phyloP scores from a whole-genome alignment of 2,888 invertebrate species.

The Polydrusus cervinus region DNA sequence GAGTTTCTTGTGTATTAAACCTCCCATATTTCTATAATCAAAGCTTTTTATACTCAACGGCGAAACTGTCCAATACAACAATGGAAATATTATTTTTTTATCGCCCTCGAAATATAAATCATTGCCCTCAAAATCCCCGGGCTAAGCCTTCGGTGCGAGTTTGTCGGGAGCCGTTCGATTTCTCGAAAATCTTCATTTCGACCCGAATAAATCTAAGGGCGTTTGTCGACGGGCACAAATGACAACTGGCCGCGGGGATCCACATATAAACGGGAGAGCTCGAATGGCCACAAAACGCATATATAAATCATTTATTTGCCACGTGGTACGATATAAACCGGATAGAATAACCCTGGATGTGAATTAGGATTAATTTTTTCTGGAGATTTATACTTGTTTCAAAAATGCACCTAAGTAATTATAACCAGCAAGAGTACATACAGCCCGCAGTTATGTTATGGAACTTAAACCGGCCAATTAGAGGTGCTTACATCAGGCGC shows the following conservation, averaged over 20 bases:
- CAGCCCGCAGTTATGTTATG: too few species aligned
- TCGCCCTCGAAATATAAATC: conserved; percentile 43
- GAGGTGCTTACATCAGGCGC: too few species aligned
- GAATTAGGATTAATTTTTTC: conserved; percentile 19
- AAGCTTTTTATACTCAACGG: not conserved
- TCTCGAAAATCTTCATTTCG: conserved; percentile 28
- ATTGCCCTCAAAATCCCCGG: conserved; percentile 28
- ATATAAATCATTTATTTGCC: conserved; percentile 50
- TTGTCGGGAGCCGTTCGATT: conserved; percentile 22
- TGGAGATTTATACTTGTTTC: too few species aligned
- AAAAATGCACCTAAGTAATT: too few species aligned
- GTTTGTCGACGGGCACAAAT: conserved; percentile 43
- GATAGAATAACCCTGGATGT: conserved; percentile 30
- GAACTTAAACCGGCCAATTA: too few species aligned
- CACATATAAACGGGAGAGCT: conserved; percentile 26
- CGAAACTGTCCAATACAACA: not conserved
- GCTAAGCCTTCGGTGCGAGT: conserved; percentile 40
- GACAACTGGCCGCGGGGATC: conserved; percentile 48
- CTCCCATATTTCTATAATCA: not conserved
- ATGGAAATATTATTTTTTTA: conserved; percentile 37
- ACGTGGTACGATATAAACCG: conserved; percentile 13
- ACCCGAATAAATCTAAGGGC: conserved; percentile 48
- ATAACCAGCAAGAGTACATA: too few species aligned
- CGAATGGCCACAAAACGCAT: conserved; percentile 36
- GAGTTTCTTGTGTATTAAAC: too few species aligned